phyloP scores from a whole-genome alignment of 2,888 invertebrate genomes.

The Cheilosia scutellata region DNA sequence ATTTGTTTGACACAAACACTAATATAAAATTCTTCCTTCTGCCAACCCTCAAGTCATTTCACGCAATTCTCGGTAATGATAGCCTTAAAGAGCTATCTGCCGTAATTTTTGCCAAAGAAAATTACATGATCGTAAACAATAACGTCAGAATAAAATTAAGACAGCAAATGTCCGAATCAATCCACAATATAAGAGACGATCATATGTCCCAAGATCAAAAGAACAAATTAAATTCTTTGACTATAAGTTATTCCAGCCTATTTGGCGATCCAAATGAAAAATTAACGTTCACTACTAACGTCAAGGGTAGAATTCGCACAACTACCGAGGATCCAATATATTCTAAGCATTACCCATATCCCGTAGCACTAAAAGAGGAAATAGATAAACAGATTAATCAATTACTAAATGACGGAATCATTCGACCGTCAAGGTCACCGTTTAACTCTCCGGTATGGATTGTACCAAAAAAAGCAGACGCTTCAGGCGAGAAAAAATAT shows the following conservation, averaged over 20 bases:
- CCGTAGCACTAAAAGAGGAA: slow-evolving; percentile 27
- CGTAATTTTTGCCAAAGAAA: slow-evolving; percentile 41
- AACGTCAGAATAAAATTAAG: slow-evolving; percentile 35
- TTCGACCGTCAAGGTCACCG: slow-evolving; percentile 33
- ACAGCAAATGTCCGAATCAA: slow-evolving; percentile 37
- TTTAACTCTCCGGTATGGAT: neutral
- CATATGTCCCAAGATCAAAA: slow-evolving; percentile 37
- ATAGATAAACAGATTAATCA: slow-evolving; percentile 39
- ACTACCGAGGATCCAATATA: slow-evolving; percentile 32
- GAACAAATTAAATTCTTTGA: slow-evolving; percentile 12
- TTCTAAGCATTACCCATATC: slow-evolving; percentile 43
- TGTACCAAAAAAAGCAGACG: neutral
- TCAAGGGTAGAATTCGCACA: slow-evolving; percentile 45
- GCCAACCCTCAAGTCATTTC: slow-evolving; percentile 44
- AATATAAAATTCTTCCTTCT: slow-evolving; percentile 36
- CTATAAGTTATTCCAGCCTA: slow-evolving; percentile 19
- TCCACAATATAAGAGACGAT: slow-evolving; percentile 32
- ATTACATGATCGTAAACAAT: slow-evolving; percentile 14
- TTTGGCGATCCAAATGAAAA: slow-evolving; percentile 45
- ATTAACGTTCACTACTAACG: slow-evolving; percentile 12
- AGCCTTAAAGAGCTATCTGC: slow-evolving; percentile 43
- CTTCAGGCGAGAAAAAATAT: slow-evolving; percentile 42
- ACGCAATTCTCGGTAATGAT: slow-evolving; percentile 51
- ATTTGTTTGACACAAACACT: slow-evolving; percentile 28
- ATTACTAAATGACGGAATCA: slow-evolving; percentile 29